A percentile compares a stretch with the other conserved stretches of the same genome.
phyloP scores from a whole-genome alignment of 2,113 vertebrate genomes.

The Oenanthe oenanthe region DNA sequence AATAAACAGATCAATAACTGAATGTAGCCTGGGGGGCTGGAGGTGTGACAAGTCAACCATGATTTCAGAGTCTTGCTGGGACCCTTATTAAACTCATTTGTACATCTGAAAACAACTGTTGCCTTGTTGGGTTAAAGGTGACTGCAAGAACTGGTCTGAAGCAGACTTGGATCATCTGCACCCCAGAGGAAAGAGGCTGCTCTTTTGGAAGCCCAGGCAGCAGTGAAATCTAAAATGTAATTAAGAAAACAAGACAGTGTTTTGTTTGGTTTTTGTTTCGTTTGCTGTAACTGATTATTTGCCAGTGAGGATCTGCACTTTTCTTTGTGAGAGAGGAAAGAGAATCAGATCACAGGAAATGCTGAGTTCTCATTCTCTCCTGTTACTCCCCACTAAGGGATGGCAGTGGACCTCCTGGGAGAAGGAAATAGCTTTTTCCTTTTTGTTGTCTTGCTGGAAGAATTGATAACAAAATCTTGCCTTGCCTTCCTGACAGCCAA shows the following conservation, averaged over 20 bases:
- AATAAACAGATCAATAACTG: slow-evolving; percentile 71
- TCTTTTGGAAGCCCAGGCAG: not conserved
- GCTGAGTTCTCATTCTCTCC: not conserved
- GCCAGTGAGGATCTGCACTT: not conserved
- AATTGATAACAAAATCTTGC: not conserved
- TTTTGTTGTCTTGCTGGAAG: not conserved
- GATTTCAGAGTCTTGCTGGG: slow-evolving; percentile 47
- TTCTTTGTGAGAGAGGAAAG: not conserved
- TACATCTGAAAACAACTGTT: slow-evolving; percentile 37
- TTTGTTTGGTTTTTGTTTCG: not conserved
- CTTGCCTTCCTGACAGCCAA: not conserved
- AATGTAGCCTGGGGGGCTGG: slow-evolving; percentile 10
- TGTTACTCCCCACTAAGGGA: not conserved
- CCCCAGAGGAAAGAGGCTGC: not conserved
- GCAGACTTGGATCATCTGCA: not conserved
- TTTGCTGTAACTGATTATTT: not conserved
- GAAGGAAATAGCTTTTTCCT: not conserved
- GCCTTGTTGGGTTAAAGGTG: slow-evolving; percentile 34
- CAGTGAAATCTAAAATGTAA: not conserved
- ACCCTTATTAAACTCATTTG: slow-evolving; percentile 69
- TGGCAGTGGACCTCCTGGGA: not conserved
- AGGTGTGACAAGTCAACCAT: slow-evolving; percentile 58
- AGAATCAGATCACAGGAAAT: not conserved
- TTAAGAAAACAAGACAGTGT: not conserved
- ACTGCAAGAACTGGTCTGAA: not conserved